Evolutionary conservation across 2,888 invertebrate genomes (phyloP), one percentile per base, ranked within the genome.

Genomic region (Nephrotoma appendiculata): DNA sequence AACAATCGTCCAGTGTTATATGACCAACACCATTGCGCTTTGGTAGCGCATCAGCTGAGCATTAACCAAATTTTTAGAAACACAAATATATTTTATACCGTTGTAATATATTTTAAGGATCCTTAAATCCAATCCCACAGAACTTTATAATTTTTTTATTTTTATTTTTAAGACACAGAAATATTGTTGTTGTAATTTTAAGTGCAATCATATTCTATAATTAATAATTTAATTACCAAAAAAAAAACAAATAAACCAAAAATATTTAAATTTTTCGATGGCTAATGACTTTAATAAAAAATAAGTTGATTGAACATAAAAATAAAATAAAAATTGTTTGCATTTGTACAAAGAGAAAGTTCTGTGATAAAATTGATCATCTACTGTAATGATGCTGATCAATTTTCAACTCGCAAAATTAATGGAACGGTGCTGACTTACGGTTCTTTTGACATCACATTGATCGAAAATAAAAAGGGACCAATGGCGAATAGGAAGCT

Each of bases 11-110:
- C 2, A 92, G 91, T 88, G 90, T 92, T 88, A 92, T 92, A 90
- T 92, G 92, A 92, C 92, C 92, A 89, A 92, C 92, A 90, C 92
- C 92, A 48, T 88, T 92, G 90, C 92, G 92, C 89, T 92, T 90
- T 88, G 91, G 91, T 89, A 90, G 91, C 88, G 89, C 84, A 42
- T 42, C 85, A 85, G 9, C 71, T 9, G 85, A 85, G 19, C 85
- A 85, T 85, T 85, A 19, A 44, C 11, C 43, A 15, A 15, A 45
- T 31, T 42, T 42, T 43, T 42, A n/a, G 15, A 15, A 57, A 57
- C 5, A 19, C 19, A 19, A 19, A 19, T 57, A 15, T 12, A 52
- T 52, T 12, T 52, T 52, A 42, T 85, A 43, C 42, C 12, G n/a
- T 15, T 43, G 43, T 43, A 85, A 42, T 85, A 85, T 43, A 43